Evolutionary conservation across 2,113 vertebrate species (phyloP), one percentile per base, ranked within the genome.

Genomic region (Pao palembangensis): DNA sequence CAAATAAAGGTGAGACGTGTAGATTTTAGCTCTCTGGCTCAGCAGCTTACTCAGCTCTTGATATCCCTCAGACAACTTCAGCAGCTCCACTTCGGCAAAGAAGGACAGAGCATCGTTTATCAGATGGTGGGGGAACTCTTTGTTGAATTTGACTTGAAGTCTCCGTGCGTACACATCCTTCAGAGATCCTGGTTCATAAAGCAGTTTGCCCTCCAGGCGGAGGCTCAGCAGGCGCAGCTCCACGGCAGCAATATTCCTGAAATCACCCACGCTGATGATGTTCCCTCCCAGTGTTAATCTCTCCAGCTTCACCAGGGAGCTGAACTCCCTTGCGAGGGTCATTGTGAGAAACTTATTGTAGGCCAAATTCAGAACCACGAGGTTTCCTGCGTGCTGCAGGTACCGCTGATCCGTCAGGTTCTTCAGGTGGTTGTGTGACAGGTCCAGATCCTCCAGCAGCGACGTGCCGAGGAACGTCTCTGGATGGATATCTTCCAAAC

Each of bases 351-450:
- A 95, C 14, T 61, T 25, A 76, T 96, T 98, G 64, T 75, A 89
- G 16, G 91, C 89, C 70, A 98, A 75, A 73, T 95, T 93, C 38
- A 98, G 80, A 51, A 88, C 75, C 56, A 57, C 79, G 14, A 98
- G 87, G 52, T 78, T 78, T 1, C 13, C 11, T 0, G 85, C 65
- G 50, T 67, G 78, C 42, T 72, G 79, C 87, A 81, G 72, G 85
- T 86, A 95, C 1, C 2, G 38, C 61, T 91, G 86, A 34, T 56
- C 2, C 2, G 67, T 78, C 25, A 91, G 71, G 51, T 80, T 89
- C 42, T n/a, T 65, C 70, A 98, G 80, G 0, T 55, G 56, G 70
- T 98, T 98, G 87, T 93, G 86, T 3, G 94, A 96, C 56, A 98
- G 69, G 76, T 98, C 94, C 66, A 96, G 83, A 51, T 87, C 64